Base-by-base conservation (phyloP, 2,888 invertebrate species). In the Aleiodes alternator region DNA sequence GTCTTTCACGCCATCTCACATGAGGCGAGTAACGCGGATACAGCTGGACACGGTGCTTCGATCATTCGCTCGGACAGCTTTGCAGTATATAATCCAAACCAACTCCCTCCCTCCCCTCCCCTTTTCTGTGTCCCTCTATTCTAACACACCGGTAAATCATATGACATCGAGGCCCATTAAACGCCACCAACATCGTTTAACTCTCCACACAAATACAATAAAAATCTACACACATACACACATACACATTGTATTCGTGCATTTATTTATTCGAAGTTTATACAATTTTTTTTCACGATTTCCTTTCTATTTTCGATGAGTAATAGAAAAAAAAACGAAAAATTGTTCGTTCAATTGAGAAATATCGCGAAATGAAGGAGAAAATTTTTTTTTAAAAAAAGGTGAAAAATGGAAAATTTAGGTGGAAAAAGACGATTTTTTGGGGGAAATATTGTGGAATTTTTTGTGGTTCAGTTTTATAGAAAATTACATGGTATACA, bases 51-150 rank as follows among this genome's bases (percentile, higher is more conserved):
- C 71, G 57, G 43, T 71, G 71, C 43, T 48, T 71, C 57, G 59
- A 71, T 71, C 71, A 71, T 77, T 50, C 68, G 48, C 75, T 71
- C 48, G 66, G 72, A 71, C 70, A 77, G 71, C 29, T 43, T 66
- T 73, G 64, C 72, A 3, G 50, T 43, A 70, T 71, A 69, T 64
- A 74, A n/a, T n/a, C n/a, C n/a, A n/a, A n/a, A 53, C 31, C 51
- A 14, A 11, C 48, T n/a, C n/a, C n/a, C n/a, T n/a, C 64, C 56
- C 55, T 56, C 53, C 51, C 72, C 38, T 31, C 23, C 61, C 3
- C 31, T 31, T 43, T n/a, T 59, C 71, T 64, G 23, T 23, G 23
- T 23, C 23, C 53, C 56, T 50, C 51, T 56, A 11, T 23, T 48
- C 3, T 71, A 59, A 71, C 66, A 11, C 70, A 11, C 23, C 70